These are phyloP conservation scores for Prorops nasuta DNA, from an alignment of 1,140 invertebrate species.

Conservation along the genomic window DNA sequence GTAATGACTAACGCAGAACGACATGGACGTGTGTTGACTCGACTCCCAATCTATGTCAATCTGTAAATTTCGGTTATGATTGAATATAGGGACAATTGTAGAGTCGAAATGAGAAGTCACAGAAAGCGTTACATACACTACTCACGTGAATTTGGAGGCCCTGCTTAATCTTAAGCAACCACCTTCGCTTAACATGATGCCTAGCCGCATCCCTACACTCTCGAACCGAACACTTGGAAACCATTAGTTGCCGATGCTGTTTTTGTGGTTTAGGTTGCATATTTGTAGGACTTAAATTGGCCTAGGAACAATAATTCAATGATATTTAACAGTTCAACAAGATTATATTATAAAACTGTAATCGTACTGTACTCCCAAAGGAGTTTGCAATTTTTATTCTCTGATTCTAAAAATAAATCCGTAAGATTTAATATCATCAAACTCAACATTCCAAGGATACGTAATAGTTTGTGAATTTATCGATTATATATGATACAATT, in stretches of 20 bases:
- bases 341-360: too few relatives aligned
- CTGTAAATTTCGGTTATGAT: slow-evolving; percentile 27
- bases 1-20: slow-evolving; percentile 57
- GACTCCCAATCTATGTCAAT: slow-evolving; percentile 52
- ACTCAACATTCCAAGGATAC: too few relatives aligned
- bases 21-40: slow-evolving; percentile 53
- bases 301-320: slow-evolving; percentile 24
- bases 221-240: slow-evolving; percentile 45
- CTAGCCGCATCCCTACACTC: slow-evolving; percentile 64
- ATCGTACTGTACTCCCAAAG: too few relatives aligned
- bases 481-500: too few relatives aligned
- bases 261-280: slow-evolving; percentile 48
- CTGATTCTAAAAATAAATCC: too few relatives aligned
- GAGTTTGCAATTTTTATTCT: too few relatives aligned
- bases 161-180: slow-evolving; percentile 71
- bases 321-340: too few relatives aligned
- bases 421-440: too few relatives aligned
- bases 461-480: too few relatives aligned
- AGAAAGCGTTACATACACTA: too few relatives aligned
- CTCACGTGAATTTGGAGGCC: slow-evolving; percentile 70
- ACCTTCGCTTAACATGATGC: slow-evolving; percentile 73
- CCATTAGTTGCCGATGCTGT: slow-evolving; percentile 49
- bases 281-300: slow-evolving; percentile 50
- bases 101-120: too few relatives aligned
- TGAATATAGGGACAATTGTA: too few relatives aligned